Percentiles rank a stretch among this genome's conserved stretches.
Evolutionary conservation across 2,113 vertebrate species (phyloP).

Genomic region (Megaceryle maxima): DNA sequence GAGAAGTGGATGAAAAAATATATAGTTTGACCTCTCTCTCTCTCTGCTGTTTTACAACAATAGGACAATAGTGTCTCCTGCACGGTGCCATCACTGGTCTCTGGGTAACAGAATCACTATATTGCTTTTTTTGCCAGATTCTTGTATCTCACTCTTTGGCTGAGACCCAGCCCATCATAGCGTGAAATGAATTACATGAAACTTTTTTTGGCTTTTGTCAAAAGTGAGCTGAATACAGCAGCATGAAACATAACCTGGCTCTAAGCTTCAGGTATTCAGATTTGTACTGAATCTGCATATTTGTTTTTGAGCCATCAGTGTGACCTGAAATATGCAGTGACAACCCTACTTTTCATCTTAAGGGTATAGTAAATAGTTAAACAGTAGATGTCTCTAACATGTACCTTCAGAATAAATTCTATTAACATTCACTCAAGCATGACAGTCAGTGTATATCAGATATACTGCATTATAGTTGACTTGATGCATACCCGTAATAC

Average conservation of each 20-base stretch:
- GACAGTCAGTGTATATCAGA: conserved; percentile 84
- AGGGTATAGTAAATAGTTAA: conserved; percentile 82
- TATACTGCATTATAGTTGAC: conserved; percentile 83
- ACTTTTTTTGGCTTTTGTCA: conserved; percentile 76
- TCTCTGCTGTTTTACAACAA: conserved; percentile 70
- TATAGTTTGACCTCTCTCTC: conserved; percentile 62
- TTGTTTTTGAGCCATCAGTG: conserved; percentile 70
- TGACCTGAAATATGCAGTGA: conserved; percentile 73
- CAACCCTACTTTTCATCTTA: conserved; percentile 76
- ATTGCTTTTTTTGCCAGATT: conserved; percentile 71
- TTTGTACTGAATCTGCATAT: conserved; percentile 68
- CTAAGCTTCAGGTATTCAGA: conserved; percentile 63
- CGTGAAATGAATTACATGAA: conserved; percentile 79
- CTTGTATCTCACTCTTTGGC: conserved; percentile 74
- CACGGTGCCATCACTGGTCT: conserved; percentile 67
- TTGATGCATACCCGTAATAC: conserved; percentile 80
- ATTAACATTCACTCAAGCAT: conserved; percentile 83
- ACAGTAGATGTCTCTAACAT: conserved; percentile 79
- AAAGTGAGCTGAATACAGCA: conserved; percentile 71
- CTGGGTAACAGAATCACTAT: conserved; percentile 70
- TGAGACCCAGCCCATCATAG: conserved; percentile 75
- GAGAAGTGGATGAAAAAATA: conserved; percentile 70
- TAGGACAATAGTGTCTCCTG: conserved; percentile 62
- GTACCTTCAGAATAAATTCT: conserved; percentile 84
- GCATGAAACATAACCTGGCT: conserved; percentile 48